A percentile compares a stretch with the other conserved stretches of the same genome.
These are phyloP conservation scores for Crocuta crocuta DNA, from an alignment of 2,113 vertebrate species.

Conservation along the genomic window DNA sequence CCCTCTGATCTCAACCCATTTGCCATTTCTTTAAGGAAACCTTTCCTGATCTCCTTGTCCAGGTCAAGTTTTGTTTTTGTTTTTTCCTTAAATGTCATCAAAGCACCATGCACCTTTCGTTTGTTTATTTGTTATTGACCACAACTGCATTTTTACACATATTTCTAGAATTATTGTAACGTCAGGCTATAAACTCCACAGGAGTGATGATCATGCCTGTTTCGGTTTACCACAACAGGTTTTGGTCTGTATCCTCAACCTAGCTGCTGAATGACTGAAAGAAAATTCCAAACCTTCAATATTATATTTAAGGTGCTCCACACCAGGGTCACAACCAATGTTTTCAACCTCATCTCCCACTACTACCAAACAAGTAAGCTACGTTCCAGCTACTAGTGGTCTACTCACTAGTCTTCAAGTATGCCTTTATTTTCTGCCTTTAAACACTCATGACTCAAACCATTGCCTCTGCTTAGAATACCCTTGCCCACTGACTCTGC, in stretches of 20 bases:
- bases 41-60: not conserved
- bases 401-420: not conserved
- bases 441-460: not conserved
- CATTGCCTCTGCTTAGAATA: not conserved
- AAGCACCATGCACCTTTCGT: not conserved
- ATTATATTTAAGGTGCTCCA: not conserved
- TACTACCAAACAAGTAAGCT: not conserved
- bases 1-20: not conserved
- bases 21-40: not conserved
- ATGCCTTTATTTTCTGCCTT: not conserved
- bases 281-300: not conserved
- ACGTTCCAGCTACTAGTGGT: not conserved
- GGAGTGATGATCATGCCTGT: not conserved
- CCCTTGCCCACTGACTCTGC: not conserved
- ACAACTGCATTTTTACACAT: not conserved
- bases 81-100: not conserved
- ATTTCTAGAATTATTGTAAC: slow-evolving; percentile 4
- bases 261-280: not conserved
- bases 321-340: not conserved
- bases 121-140: not conserved
- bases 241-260: not conserved
- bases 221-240: not conserved
- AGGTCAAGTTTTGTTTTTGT: not conserved
- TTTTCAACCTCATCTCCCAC: not conserved
- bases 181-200: not conserved